These are phyloP conservation scores for Silurus aristotelis DNA, from an alignment of 2,797 vertebrate genomes.

Conservation along the genomic window DNA sequence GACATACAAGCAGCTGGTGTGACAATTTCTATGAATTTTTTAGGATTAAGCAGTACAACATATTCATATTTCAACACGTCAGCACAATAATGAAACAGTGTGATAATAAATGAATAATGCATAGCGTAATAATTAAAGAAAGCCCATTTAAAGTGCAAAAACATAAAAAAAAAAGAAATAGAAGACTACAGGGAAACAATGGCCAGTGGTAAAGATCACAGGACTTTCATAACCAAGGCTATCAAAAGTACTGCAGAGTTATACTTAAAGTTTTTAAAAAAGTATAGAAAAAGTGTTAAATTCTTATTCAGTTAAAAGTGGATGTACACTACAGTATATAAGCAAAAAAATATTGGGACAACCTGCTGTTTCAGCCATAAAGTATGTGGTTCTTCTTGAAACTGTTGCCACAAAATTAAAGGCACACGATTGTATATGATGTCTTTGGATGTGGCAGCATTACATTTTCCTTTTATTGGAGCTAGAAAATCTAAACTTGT, in stretches of 20 bases:
- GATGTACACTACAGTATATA: neutral
- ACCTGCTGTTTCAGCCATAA: no score
- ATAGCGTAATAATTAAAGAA: neutral
- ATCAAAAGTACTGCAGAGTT: neutral
- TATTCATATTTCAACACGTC: neutral
- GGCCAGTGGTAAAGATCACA: neutral
- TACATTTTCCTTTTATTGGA: no score
- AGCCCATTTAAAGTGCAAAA: neutral
- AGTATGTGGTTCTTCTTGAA: no score
- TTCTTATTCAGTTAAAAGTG: neutral
- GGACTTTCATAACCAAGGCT: neutral
- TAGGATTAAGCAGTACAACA: neutral
- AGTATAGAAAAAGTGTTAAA: neutral
- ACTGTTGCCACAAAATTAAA: no score
- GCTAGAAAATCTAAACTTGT: no score
- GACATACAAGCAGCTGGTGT: no score
- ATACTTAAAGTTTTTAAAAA: neutral
- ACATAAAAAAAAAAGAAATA: neutral
- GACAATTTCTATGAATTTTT: no score
- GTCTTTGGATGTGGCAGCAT: no score
- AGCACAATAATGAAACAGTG: no score
- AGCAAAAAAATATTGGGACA: neutral
- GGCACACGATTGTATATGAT: no score
- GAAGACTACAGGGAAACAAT: neutral
- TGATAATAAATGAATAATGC: neutral